These are phyloP conservation scores for Cossypha polioptera DNA, from an alignment of 2,797 vertebrate species.

Conservation along the genomic window DNA sequence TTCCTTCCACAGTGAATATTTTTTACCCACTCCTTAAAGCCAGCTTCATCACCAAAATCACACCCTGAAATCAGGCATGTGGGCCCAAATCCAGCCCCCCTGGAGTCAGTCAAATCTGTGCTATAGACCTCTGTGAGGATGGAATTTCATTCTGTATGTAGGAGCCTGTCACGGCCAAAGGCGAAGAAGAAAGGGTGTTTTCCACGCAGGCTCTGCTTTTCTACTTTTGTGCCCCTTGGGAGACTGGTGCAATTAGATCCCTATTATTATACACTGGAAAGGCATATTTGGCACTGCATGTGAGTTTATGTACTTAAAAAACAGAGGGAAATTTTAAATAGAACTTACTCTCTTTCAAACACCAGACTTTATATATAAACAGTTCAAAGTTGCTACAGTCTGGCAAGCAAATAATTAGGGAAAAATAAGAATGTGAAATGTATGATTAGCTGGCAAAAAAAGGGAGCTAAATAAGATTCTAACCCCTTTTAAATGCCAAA, in stretches of 20 bases:
- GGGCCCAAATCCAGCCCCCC: not conserved
- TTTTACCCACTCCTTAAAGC: not conserved
- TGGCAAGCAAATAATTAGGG: conserved; percentile 27
- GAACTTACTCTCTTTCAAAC: conserved; percentile 36
- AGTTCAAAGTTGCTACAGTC: conserved; percentile 11
- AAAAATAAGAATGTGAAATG: not conserved
- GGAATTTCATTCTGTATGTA: conserved; percentile 22
- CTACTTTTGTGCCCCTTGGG: conserved; percentile 15
- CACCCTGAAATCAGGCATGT: conserved; percentile 23
- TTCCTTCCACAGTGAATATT: not conserved
- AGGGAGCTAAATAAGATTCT: not conserved
- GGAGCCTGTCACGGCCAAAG: not conserved
- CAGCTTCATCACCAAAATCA: not conserved
- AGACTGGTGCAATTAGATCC: conserved; percentile 35
- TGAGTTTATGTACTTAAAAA: conserved; percentile 19
- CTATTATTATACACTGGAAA: conserved; percentile 23
- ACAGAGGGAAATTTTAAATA: conserved; percentile 17
- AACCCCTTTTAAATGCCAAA: not conserved
- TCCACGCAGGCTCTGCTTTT: conserved; percentile 25
- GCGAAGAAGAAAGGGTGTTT: conserved; percentile 18
- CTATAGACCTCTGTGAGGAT: not conserved
- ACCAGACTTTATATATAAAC: conserved; percentile 60
- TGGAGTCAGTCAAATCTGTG: not conserved
- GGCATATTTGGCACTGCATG: conserved; percentile 23
- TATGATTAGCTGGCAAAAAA: not conserved